Evolutionary conservation across 1,140 invertebrate species (phyloP).

Genomic region (Drosophila gunungcola): DNA sequence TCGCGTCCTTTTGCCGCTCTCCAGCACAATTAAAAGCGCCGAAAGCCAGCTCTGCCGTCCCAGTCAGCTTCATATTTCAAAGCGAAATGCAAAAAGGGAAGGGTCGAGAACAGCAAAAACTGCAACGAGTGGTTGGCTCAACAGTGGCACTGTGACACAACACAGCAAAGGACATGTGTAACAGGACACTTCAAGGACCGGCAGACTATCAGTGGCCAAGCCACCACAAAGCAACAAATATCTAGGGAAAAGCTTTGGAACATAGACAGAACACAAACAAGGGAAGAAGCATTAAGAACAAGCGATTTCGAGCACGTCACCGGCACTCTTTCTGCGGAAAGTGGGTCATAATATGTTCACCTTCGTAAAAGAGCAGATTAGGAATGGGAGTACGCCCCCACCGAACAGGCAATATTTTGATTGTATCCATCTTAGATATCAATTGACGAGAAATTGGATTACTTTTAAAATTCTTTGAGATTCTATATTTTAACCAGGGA

Average conservation of each 20-base stretch:
- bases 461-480: too few relatives aligned
- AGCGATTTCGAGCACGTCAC: constrained; percentile 19
- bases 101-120: constrained; percentile 20
- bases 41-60: constrained; percentile 14
- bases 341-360: neutral
- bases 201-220: constrained; percentile 26
- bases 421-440: too few relatives aligned
- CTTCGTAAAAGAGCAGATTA: too few relatives aligned
- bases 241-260: neutral
- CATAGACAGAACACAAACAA: constrained; percentile 5
- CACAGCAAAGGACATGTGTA: constrained; percentile 60
- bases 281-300: constrained; percentile 27
- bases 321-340: constrained; percentile 7
- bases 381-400: too few relatives aligned
- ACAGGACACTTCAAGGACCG: constrained; percentile 26
- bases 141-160: constrained; percentile 33
- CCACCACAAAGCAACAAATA: neutral
- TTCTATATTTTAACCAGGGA: too few relatives aligned
- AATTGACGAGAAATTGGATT: too few relatives aligned
- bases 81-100: constrained; percentile 29
- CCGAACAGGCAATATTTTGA: too few relatives aligned
- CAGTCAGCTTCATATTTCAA: constrained; percentile 36
- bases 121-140: constrained; percentile 54
- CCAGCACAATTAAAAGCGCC: constrained; percentile 55
- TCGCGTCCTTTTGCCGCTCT: constrained; percentile 11